phyloP scores from a whole-genome alignment of 2,888 invertebrate species.

The Lamproptera curius region DNA sequence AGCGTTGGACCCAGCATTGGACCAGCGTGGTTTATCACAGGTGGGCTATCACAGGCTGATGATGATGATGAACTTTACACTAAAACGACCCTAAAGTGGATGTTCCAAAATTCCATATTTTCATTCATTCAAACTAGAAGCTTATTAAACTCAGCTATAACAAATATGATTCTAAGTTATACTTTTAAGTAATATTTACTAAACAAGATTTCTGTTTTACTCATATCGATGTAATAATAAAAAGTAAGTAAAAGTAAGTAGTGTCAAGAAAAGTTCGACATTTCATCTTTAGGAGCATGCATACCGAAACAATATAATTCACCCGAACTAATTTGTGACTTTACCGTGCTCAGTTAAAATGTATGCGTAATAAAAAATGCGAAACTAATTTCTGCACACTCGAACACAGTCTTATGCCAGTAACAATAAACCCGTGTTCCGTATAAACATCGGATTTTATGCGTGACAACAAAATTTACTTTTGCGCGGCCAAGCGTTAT shows the following conservation, averaged over 20 bases:
- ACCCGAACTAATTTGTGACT: constrained; percentile 23
- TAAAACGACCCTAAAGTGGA: background rate
- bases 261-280: no score
- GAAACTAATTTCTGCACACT: constrained; percentile 38
- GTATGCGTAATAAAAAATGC: constrained; percentile 30
- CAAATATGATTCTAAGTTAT: no score
- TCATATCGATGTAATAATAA: no score
- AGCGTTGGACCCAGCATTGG: no score
- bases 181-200: no score
- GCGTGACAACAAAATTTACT: constrained; percentile 70
- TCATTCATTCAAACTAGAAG: no score
- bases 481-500: constrained; percentile 60
- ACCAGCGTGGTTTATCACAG: no score
- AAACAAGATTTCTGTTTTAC: no score
- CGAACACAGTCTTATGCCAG: constrained; percentile 27
- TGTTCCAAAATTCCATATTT: background rate
- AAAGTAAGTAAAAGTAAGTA: no score
- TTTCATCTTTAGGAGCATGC: no score
- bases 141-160: no score
- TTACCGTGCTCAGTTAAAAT: constrained; percentile 30
- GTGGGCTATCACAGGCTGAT: no score
- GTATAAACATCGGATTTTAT: constrained; percentile 61
- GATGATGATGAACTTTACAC: background rate
- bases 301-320: constrained; percentile 17
- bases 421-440: constrained; percentile 40